A percentile compares a stretch with the other conserved stretches of the same genome.
phyloP scores from a whole-genome alignment of 2,797 vertebrate genomes.

The Selene dorsalis region DNA sequence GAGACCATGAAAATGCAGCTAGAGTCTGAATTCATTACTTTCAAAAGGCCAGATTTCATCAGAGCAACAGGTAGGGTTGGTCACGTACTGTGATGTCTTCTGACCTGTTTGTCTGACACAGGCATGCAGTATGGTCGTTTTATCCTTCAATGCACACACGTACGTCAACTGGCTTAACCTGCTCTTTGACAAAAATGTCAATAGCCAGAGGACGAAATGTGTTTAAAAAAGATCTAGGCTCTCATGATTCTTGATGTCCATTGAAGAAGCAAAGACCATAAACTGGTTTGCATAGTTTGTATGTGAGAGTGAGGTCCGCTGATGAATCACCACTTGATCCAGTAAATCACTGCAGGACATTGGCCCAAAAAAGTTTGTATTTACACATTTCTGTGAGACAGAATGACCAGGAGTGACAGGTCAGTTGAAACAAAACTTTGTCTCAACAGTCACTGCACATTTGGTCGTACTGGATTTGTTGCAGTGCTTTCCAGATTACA shows the following conservation, averaged over 20 bases:
- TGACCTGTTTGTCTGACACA: conserved; percentile 22
- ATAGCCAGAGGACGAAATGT: conserved; percentile 14
- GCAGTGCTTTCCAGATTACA: background rate
- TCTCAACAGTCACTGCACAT: background rate
- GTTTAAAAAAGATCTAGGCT: background rate
- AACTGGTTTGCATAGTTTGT: conserved; percentile 2
- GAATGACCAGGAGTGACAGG: too few relatives aligned
- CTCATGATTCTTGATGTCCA: background rate
- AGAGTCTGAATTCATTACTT: conserved; percentile 15
- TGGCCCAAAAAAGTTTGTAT: background rate
- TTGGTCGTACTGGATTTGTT: background rate
- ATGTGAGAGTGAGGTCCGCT: background rate
- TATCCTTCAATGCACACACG: conserved; percentile 15
- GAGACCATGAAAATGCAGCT: conserved; percentile 9
- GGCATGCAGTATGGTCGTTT: background rate
- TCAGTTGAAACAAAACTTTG: background rate
- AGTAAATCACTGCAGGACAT: background rate
- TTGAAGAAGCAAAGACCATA: conserved; percentile 22
- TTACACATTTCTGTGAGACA: background rate
- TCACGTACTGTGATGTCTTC: background rate
- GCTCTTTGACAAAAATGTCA: conserved; percentile 39
- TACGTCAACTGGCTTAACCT: conserved; percentile 7
- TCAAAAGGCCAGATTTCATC: conserved; percentile 5
- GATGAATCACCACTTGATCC: background rate
- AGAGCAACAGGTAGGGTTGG: background rate